Conservation (phyloP, 2,797 vertebrate genomes). For the Phoeniculus purpureus region DNA sequence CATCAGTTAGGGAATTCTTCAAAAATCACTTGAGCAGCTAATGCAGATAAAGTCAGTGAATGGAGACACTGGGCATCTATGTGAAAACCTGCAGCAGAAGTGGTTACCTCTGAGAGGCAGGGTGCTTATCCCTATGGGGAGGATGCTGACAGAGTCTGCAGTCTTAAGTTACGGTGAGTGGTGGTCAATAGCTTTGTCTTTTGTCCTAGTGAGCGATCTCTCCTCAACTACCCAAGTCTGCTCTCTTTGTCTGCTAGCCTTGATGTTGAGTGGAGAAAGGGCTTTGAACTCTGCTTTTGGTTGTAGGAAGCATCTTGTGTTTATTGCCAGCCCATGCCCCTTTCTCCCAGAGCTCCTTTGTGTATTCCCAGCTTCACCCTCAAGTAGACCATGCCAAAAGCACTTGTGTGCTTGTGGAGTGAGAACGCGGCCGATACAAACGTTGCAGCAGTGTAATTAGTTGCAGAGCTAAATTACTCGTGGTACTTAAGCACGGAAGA, state of each 20-base stretch:
- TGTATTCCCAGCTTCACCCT: not conserved
- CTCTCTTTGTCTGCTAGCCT: not conserved
- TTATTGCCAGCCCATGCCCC: not conserved
- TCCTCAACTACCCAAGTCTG: no score
- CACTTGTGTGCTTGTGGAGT: not conserved
- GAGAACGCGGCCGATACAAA: conserved; percentile 24
- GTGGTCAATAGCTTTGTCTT: not conserved
- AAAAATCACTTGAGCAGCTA: not conserved
- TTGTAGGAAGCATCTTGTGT: not conserved
- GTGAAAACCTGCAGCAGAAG: not conserved
- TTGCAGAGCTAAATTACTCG: conserved; percentile 52
- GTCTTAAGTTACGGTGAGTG: not conserved
- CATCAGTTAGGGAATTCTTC: not conserved
- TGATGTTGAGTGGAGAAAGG: not conserved
- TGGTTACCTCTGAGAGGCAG: rapidly evolving
- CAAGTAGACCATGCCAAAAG: not conserved
- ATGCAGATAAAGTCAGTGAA: rapidly evolving
- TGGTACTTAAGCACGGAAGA: conserved; percentile 27
- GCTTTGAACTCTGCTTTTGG: not conserved
- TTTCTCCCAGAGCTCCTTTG: not conserved
- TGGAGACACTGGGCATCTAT: not conserved
- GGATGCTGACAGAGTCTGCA: not conserved
- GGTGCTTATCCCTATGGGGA: not conserved
- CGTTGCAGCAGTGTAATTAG: conserved; percentile 19
- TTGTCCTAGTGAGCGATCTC: no score